These are phyloP conservation scores for Acrobasis consociella DNA, from an alignment of 2,888 invertebrate genomes.

Conservation along the genomic window DNA sequence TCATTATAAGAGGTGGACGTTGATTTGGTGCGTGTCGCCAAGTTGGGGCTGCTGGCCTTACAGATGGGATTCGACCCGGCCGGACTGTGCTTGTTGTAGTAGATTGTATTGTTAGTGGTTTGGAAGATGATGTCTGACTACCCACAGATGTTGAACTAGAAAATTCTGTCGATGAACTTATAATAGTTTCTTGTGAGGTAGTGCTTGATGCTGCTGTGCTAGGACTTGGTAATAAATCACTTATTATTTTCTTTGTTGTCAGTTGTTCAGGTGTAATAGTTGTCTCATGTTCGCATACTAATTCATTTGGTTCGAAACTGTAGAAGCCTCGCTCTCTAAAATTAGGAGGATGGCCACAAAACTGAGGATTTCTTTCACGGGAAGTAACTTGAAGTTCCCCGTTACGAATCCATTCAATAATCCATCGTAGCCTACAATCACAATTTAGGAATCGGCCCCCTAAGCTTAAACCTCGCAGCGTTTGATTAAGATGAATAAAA, in stretches of 20 bases:
- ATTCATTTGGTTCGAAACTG: slow-evolving; percentile 91
- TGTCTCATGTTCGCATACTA: slow-evolving; percentile 82
- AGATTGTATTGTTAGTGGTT: slow-evolving; percentile 44
- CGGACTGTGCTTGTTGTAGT: slow-evolving; percentile 59
- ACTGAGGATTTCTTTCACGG: slow-evolving; percentile 95
- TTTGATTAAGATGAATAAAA: slow-evolving; percentile 89
- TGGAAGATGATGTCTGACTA: slow-evolving; percentile 49
- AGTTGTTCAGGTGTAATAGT: slow-evolving; percentile 47
- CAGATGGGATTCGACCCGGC: slow-evolving; percentile 55
- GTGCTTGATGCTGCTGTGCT: slow-evolving; percentile 52
- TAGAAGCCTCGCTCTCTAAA: slow-evolving; percentile 93
- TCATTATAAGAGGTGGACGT: slow-evolving; percentile 88
- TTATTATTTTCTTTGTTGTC: slow-evolving; percentile 41
- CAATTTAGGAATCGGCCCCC: slow-evolving; percentile 95
- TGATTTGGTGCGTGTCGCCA: slow-evolving; percentile 82
- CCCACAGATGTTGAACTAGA: slow-evolving; percentile 35
- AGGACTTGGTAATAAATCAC: slow-evolving; percentile 40
- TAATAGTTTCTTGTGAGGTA: slow-evolving; percentile 40
- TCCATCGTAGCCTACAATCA: slow-evolving; percentile 94
- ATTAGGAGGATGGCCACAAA: slow-evolving; percentile 92
- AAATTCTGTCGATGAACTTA: slow-evolving; percentile 36
- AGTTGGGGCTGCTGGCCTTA: slow-evolving; percentile 67
- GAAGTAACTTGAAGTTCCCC: slow-evolving; percentile 96
- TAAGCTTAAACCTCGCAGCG: slow-evolving; percentile 92
- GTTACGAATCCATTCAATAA: slow-evolving; percentile 94